Conservation (phyloP, 2,113 vertebrate genomes). For the Candoia aspera region DNA sequence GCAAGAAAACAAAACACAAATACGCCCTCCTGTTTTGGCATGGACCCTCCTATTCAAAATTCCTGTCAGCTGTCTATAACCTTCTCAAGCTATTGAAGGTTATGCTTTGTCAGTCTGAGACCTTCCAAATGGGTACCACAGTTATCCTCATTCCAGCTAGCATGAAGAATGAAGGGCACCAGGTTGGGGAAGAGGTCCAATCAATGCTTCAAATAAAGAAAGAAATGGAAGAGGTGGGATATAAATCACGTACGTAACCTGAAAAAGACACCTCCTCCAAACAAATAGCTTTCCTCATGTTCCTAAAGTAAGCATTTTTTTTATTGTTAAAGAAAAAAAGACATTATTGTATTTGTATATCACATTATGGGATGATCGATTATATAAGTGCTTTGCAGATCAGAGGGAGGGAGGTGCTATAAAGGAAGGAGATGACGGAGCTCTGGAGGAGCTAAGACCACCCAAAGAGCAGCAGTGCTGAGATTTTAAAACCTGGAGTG, state of each 20-base stretch:
- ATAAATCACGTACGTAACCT: neutral
- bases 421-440: neutral
- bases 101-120: neutral
- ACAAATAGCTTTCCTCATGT: neutral
- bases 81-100: neutral
- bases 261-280: neutral
- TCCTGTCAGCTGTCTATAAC: neutral
- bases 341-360: neutral
- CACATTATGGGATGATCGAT: neutral
- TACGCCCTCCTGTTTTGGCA: neutral
- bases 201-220: neutral
- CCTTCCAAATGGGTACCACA: neutral
- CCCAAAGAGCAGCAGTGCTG: neutral
- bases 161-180: neutral
- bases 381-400: neutral
- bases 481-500: slow-evolving; percentile 11
- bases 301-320: neutral
- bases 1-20: neutral
- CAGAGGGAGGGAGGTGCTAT: neutral
- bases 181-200: neutral
- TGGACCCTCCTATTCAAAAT: neutral
- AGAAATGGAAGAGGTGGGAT: neutral
- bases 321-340: neutral
- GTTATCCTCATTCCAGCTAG: neutral
- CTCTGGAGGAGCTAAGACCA: slow-evolving; percentile 6